phyloP scores from a whole-genome alignment of 92 coral and sea anemone species.

The Parazoanthus atlanticus region DNA sequence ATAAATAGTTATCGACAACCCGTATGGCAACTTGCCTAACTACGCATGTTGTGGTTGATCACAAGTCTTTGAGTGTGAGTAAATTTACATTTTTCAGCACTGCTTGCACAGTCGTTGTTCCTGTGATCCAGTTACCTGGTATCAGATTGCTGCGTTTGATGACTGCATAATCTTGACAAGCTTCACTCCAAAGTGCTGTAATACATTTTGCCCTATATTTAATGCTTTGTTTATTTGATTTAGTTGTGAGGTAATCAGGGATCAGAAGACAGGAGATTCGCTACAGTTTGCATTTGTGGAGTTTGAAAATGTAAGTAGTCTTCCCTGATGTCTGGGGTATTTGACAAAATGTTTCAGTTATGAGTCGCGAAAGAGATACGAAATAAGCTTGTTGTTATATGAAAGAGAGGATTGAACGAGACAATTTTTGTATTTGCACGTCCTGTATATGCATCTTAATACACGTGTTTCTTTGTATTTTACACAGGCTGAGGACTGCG shows the following conservation, averaged over 20 bases:
- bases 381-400: too few species aligned
- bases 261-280: conserved; percentile 88
- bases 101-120: background rate
- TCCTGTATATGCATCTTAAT: background rate
- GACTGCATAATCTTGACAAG: background rate
- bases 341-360: background rate
- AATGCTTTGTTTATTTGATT: conserved; percentile 2
- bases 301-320: conserved; percentile 89
- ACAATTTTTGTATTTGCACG: too few species aligned
- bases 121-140: background rate
- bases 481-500: conserved; percentile 91
- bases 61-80: too few species aligned
- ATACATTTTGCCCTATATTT: background rate
- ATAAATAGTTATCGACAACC: too few species aligned
- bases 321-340: too few species aligned
- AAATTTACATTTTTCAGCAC: background rate
- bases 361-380: too few species aligned
- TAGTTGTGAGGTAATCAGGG: conserved; percentile 94
- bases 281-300: conserved; percentile 97
- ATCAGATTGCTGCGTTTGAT: background rate
- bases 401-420: too few species aligned
- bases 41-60: too few species aligned
- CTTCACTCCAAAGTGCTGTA: background rate
- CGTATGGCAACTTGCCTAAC: too few species aligned
- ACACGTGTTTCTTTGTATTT: background rate